These are phyloP conservation scores for Coptodon rendalli DNA, from an alignment of 2,113 vertebrate genomes.

Conservation along the genomic window DNA sequence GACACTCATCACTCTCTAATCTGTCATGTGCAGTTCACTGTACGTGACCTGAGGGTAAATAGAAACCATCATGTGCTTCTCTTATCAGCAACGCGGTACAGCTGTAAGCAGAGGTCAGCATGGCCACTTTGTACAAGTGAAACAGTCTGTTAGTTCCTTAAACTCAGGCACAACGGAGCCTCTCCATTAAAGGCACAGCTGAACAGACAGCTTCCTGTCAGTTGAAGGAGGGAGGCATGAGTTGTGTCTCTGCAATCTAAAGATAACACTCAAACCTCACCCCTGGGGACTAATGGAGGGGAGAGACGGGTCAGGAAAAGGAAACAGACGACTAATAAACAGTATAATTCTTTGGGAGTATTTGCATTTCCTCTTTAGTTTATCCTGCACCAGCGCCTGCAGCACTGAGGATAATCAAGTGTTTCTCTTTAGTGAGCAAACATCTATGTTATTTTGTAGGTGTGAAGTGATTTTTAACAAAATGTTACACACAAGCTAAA, in stretches of 20 bases:
- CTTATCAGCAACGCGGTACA: conserved; percentile 4
- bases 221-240: neutral
- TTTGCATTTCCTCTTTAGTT: conserved; percentile 28
- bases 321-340: conserved; percentile 27
- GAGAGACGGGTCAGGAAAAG: conserved; percentile 52
- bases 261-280: conserved; percentile 61
- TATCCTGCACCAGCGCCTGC: neutral
- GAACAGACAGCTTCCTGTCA: conserved; percentile 51
- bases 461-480: neutral
- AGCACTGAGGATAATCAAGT: neutral
- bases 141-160: conserved; percentile 26
- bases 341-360: neutral
- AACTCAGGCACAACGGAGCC: neutral
- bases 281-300: neutral
- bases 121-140: neutral
- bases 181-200: conserved; percentile 4
- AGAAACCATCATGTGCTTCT: neutral
- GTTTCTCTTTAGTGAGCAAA: neutral
- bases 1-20: conserved; percentile 3
- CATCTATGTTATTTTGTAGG: neutral
- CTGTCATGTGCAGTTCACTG: neutral
- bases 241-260: conserved; percentile 33
- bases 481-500: neutral
- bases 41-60: neutral
- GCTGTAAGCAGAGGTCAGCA: neutral